Base-by-base conservation (phyloP, 2,888 invertebrate species). In the Sympetrum striolatum region DNA sequence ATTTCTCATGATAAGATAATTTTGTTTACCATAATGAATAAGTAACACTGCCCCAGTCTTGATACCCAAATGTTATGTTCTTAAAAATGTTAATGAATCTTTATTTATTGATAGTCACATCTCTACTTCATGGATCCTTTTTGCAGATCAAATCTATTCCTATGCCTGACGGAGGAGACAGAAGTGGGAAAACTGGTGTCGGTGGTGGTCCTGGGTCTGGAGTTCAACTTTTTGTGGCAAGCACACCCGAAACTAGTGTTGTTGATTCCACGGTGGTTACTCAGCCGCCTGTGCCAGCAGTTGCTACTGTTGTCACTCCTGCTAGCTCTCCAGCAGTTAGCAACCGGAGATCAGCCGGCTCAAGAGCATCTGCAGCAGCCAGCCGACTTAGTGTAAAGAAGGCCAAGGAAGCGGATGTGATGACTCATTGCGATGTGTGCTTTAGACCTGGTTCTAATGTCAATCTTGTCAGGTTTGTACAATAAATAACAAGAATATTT, bases 91-190 rank as follows among this genome's bases (percentile, higher is more conserved):
- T 53, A 53, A 18, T 53, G 18, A 15, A 10, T 48, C 48, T 14
- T 15, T 53, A 3, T 53, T 14, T 8, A 53, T 18, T 18, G 18
- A 53, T 18, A 53, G 18, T 18, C 18, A 3, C 18, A 53, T 53
- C 5, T 53, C 53, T 79, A 10, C 1, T 2, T 31, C 31, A 53
- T 82, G 12, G 4, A 53, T 37, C 8, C 60, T 91, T 90, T 91
- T 93, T 93, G 90, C 93, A 97, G 96, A 96, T 97, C 91, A 97
- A 97, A 93, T 96, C 97, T 6, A 96, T 97, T 92, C 97, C 97
- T 6, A 95, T 97, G 92, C 97, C 97, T 31, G 97, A 97, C 91
- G 97, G 97, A 1, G 96, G 94, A 95, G 48, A 94, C 94, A 1
- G 95, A 95, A 0, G 94, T 94, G 91, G 94, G 95, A n/a, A 97